phyloP scores from a whole-genome alignment of 2,888 invertebrate species.

The Hemistola chrysoprasaria region DNA sequence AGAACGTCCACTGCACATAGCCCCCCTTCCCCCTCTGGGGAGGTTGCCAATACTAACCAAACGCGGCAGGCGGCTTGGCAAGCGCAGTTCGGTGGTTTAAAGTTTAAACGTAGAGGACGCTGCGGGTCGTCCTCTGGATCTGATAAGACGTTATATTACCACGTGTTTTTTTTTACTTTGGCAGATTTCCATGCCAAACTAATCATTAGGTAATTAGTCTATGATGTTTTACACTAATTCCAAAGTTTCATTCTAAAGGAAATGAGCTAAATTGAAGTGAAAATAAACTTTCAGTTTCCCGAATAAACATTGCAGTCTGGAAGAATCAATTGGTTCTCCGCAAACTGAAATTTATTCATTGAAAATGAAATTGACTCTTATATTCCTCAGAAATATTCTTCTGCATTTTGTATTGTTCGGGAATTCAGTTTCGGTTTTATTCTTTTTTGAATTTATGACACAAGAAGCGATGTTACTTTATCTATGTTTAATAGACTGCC shows the following conservation, averaged over 20 bases:
- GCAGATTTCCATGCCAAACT: constrained; percentile 39
- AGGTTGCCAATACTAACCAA: constrained; percentile 39
- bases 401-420: constrained; percentile 6
- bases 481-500: no score
- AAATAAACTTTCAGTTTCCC: neutral
- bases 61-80: constrained; percentile 29
- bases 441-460: neutral
- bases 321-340: constrained; percentile 15
- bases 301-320: constrained; percentile 3
- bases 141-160: constrained; percentile 34
- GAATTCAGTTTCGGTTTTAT: constrained; percentile 7
- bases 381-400: constrained; percentile 20
- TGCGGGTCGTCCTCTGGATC: no score
- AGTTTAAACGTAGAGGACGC: no score
- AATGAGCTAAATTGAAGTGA: neutral
- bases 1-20: no score
- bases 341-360: constrained; percentile 28
- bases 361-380: constrained; percentile 27
- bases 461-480: no score
- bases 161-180: constrained; percentile 41
- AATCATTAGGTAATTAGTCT: constrained; percentile 36
- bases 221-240: constrained; percentile 32
- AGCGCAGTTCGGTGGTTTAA: no score
- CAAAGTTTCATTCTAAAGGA: neutral
- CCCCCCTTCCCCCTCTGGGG: no score